Percentiles rank a stretch among this genome's conserved stretches.
phyloP scores from a whole-genome alignment of 2,888 invertebrate species.

The Drosophila melanosoma region DNA sequence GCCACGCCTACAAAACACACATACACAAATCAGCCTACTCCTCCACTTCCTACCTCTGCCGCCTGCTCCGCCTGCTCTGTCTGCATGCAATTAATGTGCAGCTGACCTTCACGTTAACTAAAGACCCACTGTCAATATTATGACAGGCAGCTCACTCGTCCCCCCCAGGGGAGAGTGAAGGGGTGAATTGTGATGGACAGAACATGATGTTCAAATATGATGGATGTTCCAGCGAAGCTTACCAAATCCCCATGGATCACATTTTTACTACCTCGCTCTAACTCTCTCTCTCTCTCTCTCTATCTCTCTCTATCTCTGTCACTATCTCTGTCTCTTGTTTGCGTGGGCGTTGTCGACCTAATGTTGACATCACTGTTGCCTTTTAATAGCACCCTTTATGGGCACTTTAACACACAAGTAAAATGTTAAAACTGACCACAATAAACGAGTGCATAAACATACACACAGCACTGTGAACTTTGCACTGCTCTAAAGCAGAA shows the following conservation, averaged over 20 bases:
- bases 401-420: slow-evolving; percentile 38
- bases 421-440: slow-evolving; percentile 21
- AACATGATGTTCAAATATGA: slow-evolving; percentile 41
- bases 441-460: neutral
- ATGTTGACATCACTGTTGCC: slow-evolving; percentile 73
- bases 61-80: neutral
- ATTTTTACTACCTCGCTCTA: slow-evolving; percentile 18
- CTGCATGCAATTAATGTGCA: slow-evolving; percentile 71
- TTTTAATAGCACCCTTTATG: slow-evolving; percentile 70
- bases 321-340: neutral
- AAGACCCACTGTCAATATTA: slow-evolving; percentile 74
- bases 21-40: neutral
- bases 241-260: slow-evolving; percentile 60
- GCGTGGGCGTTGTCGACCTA: slow-evolving; percentile 55
- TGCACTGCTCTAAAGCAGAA: slow-evolving; percentile 11
- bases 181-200: neutral
- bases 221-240: slow-evolving; percentile 50
- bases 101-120: slow-evolving; percentile 72
- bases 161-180: neutral
- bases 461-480: slow-evolving; percentile 31
- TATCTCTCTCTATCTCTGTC: neutral
- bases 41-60: neutral
- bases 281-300: neutral
- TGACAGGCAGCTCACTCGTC: slow-evolving; percentile 55
- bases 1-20: slow-evolving; percentile 23